A percentile compares a stretch with the other conserved stretches of the same genome.
Evolutionary conservation across 2,113 vertebrate genomes (phyloP).

Genomic region (Hippocampus mohnikei): DNA sequence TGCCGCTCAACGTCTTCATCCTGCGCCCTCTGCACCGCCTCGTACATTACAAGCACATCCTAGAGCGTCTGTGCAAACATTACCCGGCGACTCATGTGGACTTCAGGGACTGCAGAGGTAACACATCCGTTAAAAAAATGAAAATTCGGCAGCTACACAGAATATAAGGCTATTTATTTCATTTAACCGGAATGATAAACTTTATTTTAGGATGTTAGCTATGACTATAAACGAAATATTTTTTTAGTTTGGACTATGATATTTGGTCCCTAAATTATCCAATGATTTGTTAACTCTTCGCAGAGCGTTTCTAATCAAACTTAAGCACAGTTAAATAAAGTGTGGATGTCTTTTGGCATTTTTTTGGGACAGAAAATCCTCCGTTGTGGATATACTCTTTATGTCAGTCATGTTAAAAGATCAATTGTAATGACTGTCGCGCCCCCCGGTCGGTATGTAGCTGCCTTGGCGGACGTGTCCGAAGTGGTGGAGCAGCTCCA

Average conservation of each 20-base stretch:
- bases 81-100: constrained; percentile 83
- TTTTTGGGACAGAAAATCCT: background rate
- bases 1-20: constrained; percentile 93
- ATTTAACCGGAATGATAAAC: too few species aligned
- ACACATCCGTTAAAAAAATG: background rate
- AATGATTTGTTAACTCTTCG: too few species aligned
- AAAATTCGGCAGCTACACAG: background rate
- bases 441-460: constrained; percentile 58
- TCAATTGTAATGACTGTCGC: background rate
- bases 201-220: too few species aligned
- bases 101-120: constrained; percentile 94
- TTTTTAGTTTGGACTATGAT: too few species aligned
- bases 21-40: constrained; percentile 93
- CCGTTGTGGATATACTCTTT: background rate
- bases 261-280: too few species aligned
- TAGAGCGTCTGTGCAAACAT: constrained; percentile 94
- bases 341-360: background rate
- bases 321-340: too few species aligned
- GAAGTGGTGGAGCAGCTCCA: constrained; percentile 91
- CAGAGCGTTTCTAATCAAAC: too few species aligned
- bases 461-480: constrained; percentile 89
- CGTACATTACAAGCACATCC: constrained; percentile 95
- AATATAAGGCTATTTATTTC: background rate
- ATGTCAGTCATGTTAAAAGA: background rate
- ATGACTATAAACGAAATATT: too few species aligned